These are phyloP conservation scores for Hydropsyche betteni DNA, from an alignment of 2,888 invertebrate species.

Conservation along the genomic window DNA sequence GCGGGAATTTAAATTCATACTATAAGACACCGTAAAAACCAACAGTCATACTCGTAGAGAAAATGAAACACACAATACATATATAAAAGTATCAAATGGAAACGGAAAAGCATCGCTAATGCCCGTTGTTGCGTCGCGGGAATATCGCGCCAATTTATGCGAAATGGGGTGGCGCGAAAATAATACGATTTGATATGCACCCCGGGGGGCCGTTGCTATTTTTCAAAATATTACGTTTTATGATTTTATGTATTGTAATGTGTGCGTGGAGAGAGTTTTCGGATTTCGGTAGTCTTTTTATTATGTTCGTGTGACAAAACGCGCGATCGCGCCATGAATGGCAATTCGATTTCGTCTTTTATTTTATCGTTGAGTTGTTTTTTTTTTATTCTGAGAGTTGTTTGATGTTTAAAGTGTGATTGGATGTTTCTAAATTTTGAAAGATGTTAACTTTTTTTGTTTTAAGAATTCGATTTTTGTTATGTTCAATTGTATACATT, in stretches of 20 bases:
- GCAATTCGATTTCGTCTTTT: constrained; percentile 59
- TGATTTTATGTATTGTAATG: constrained; percentile 29
- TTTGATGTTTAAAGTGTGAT: no score
- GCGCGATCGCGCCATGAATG: constrained; percentile 65
- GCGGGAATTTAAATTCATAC: constrained; percentile 25
- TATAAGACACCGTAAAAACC: constrained; percentile 13
- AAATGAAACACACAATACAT: no score
- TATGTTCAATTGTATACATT: no score
- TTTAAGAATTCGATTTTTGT: no score
- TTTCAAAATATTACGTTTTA: constrained; percentile 50
- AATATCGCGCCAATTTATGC: constrained; percentile 39
- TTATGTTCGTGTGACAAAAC: constrained; percentile 62
- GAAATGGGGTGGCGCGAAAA: constrained; percentile 18
- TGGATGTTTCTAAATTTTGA: no score
- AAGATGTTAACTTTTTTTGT: no score
- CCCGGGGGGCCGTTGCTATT: constrained; percentile 45
- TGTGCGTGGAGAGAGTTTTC: constrained; percentile 42
- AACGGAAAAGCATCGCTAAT: constrained; percentile 18
- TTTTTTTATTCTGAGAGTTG: constrained; percentile 55
- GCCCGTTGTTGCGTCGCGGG: neutral
- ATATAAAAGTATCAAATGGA: neutral
- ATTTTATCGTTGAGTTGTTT: constrained; percentile 64
- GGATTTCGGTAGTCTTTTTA: constrained; percentile 32
- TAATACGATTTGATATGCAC: constrained; percentile 44
- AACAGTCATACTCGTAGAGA: neutral